phyloP scores from a whole-genome alignment of 1,140 invertebrate species.

The Nasonia giraulti region DNA sequence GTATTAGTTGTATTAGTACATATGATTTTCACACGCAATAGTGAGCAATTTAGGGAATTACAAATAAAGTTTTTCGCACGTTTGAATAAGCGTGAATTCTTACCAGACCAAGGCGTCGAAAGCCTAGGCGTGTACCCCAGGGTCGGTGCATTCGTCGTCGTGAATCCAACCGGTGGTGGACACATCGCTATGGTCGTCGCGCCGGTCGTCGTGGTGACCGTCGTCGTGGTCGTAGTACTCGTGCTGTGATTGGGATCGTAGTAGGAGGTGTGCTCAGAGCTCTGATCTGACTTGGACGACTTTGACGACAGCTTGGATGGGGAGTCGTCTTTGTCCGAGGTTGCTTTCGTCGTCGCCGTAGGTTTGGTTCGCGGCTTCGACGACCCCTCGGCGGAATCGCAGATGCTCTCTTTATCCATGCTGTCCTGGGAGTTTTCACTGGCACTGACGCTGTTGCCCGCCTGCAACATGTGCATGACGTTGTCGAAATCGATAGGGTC shows the following conservation, averaged over 20 bases:
- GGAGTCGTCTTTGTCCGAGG: not conserved
- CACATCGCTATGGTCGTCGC: constrained; percentile 26
- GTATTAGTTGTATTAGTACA: no score
- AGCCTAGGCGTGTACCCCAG: constrained; percentile 45
- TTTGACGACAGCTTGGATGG: not conserved
- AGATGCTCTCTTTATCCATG: not conserved
- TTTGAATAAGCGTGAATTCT: not conserved
- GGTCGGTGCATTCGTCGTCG: not conserved
- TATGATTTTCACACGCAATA: no score
- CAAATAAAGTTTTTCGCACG: no score
- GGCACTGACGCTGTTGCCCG: not conserved
- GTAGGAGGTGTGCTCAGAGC: not conserved
- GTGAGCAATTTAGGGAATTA: not conserved
- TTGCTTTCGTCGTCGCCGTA: no score
- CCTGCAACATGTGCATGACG: constrained; percentile 44
- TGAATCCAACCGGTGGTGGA: constrained; percentile 28
- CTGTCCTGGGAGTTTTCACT: not conserved
- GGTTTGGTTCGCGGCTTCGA: not conserved
- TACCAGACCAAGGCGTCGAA: constrained; percentile 37
- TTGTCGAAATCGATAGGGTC: constrained; percentile 43
- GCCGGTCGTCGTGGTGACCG: not conserved
- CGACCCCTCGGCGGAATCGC: constrained; percentile 28
- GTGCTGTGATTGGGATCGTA: not conserved
- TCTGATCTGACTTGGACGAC: not conserved
- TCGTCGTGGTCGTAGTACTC: not conserved